Evolutionary conservation across 1,140 invertebrate species (phyloP), one percentile per base, ranked within the genome.

Genomic region (Oncopodura yosiiana): DNA sequence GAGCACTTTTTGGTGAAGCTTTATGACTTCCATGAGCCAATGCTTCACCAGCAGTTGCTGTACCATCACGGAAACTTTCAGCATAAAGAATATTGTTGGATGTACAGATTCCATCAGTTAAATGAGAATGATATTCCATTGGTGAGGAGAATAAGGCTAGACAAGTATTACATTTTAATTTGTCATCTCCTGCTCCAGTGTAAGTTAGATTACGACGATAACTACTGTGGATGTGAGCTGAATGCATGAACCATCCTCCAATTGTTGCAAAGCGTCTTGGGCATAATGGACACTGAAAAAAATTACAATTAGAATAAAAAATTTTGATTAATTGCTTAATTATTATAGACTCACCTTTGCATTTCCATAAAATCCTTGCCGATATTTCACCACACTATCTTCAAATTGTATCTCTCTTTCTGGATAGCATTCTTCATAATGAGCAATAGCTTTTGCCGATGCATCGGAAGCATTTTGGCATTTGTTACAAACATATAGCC

Each of bases 311-410:
- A n/a, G n/a, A n/a, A n/a, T n/a, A n/a, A n/a, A n/a, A n/a, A n/a
- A n/a, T n/a, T n/a, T n/a, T n/a, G n/a, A n/a, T n/a, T n/a, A n/a
- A n/a, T n/a, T n/a, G n/a, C n/a, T n/a, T n/a, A n/a, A n/a, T n/a
- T n/a, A n/a, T n/a, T n/a, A n/a, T n/a, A n/a, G n/a, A n/a, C n/a
- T n/a, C n/a, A n/a, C n/a, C n/a, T n/a, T n/a, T n/a, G n/a, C n/a
- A 32, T 53, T 55, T 1, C 58, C 58, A 30, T 58, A 61, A 38
- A 61, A 64, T 41, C 62, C 62, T 48, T 64, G 62, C 1, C 55
- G 39, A 43, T 55, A 60, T 34, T 64, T 64, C 3, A 57, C 48
- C 1, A 64, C 56, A 8, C 52, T 42, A 11, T 51, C 29, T 30
- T 58, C 58, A 45, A 64, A 64, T 18, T 26, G 9, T 3, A 36